phyloP scores from a whole-genome alignment of 2,113 vertebrate genomes.

The Toxotes jaculatrix region DNA sequence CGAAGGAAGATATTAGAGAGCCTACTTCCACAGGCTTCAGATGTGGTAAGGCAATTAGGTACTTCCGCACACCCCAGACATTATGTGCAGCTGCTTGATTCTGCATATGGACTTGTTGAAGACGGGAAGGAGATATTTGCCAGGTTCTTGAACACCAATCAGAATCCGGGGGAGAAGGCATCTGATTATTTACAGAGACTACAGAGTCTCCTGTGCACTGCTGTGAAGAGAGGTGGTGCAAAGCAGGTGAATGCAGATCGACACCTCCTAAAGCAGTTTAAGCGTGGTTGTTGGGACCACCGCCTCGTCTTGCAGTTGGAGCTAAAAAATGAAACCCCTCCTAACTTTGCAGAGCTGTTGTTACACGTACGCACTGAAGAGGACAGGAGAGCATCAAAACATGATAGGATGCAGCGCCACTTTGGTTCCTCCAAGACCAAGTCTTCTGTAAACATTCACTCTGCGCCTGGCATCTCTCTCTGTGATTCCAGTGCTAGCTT shows the following conservation, averaged over 20 bases:
- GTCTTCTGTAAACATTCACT: neutral
- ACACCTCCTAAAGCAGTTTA: neutral
- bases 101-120: too few relatives aligned
- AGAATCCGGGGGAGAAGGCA: too few relatives aligned
- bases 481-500: neutral
- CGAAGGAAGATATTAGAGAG: too few relatives aligned
- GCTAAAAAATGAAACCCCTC: neutral
- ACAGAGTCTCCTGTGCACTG: too few relatives aligned
- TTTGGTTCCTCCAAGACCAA: neutral
- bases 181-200: too few relatives aligned
- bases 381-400: neutral
- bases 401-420: neutral
- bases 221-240: neutral
- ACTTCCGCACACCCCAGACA: too few relatives aligned
- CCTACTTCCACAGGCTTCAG: too few relatives aligned
- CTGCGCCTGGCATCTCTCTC: neutral
- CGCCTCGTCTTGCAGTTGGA: neutral
- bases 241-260: neutral
- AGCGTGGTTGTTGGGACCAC: neutral
- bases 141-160: too few relatives aligned
- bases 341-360: slow-evolving; percentile 1
- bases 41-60: too few relatives aligned
- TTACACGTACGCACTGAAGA: slow-evolving; percentile 1
- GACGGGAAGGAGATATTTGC: too few relatives aligned
- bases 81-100: too few relatives aligned